phyloP scores from a whole-genome alignment of 1,140 invertebrate genomes.

The Conus betulinus region DNA sequence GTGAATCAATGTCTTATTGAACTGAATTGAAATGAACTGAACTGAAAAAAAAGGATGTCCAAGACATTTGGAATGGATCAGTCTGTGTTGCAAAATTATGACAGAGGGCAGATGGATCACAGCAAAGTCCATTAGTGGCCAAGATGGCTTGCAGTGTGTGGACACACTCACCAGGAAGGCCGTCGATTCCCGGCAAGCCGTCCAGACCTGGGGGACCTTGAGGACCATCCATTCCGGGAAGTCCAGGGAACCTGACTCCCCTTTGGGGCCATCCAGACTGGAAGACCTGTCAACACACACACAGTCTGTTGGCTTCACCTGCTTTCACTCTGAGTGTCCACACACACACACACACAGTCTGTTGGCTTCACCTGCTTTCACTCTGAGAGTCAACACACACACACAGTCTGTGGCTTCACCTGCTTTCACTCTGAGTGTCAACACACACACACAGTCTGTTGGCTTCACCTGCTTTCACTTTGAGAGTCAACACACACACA shows the following conservation, averaged over 20 bases:
- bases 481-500: no score
- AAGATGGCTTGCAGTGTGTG: no score
- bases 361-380: neutral
- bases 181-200: conserved; percentile 44
- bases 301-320: neutral
- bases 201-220: conserved; percentile 39
- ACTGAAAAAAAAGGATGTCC: no score
- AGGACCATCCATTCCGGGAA: conserved; percentile 42
- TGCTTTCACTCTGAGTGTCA: no score
- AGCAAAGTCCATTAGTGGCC: no score
- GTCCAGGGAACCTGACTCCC: conserved; percentile 43
- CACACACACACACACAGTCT: neutral
- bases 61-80: no score
- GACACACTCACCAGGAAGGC: conserved; percentile 38
- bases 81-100: no score
- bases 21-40: no score
- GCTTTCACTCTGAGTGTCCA: no score
- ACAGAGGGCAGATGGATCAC: no score
- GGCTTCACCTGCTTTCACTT: no score
- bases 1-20: no score
- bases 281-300: neutral
- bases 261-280: conserved; percentile 43
- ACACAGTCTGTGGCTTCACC: neutral
- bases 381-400: neutral
- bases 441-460: neutral